phyloP scores from a whole-genome alignment of 2,888 invertebrate genomes.

The Erynnis tages region DNA sequence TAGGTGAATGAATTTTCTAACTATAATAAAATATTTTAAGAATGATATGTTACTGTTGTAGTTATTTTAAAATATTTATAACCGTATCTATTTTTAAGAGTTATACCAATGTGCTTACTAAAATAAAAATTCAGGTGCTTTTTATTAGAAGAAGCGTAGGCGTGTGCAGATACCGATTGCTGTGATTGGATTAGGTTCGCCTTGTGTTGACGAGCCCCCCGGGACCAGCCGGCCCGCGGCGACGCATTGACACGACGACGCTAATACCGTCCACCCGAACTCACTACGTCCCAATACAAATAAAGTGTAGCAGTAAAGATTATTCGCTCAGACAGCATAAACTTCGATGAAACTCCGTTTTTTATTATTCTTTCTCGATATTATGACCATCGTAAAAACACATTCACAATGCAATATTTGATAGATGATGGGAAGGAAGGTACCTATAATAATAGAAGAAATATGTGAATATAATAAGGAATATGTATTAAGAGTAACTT shows the following conservation, averaged over 20 bases:
- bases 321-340: constrained; percentile 47
- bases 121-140: constrained; percentile 14
- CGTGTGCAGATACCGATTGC: constrained; percentile 58
- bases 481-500: too few species aligned
- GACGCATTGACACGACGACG: constrained; percentile 56
- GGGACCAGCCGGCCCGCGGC: constrained; percentile 71
- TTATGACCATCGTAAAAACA: constrained; percentile 34
- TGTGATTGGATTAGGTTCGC: constrained; percentile 85
- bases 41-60: too few species aligned
- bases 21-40: too few species aligned
- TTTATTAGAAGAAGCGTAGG: constrained; percentile 42
- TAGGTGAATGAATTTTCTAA: too few species aligned
- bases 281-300: constrained; percentile 54
- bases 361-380: constrained; percentile 42
- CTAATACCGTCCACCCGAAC: constrained; percentile 45
- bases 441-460: too few species aligned
- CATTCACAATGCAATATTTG: constrained; percentile 18
- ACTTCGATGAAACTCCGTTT: constrained; percentile 44
- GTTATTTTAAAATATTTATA: too few species aligned
- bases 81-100: too few species aligned
- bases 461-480: too few species aligned
- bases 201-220: constrained; percentile 82
- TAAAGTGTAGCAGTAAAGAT: constrained; percentile 54
- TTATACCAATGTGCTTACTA: neutral
- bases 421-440: too few species aligned